Conservation (phyloP, 2,797 vertebrate genomes). For the Syngnathus acus region DNA sequence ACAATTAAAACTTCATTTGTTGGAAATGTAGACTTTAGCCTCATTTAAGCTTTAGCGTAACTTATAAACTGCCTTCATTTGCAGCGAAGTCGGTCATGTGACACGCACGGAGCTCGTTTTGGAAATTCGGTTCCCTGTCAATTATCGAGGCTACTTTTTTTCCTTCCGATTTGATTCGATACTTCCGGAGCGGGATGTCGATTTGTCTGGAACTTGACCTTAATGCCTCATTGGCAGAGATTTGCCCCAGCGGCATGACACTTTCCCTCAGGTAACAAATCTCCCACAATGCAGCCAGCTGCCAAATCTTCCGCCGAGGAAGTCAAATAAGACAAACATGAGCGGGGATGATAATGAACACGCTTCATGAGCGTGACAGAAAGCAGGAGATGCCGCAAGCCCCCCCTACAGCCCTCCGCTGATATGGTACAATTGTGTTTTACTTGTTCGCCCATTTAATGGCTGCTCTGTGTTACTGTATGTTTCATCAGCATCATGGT, state of each 20-base stretch:
- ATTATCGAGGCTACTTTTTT: conserved; percentile 34
- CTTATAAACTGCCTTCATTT: not conserved
- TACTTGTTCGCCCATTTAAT: conserved; percentile 56
- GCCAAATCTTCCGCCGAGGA: conserved; percentile 39
- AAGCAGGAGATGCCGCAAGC: conserved; percentile 49
- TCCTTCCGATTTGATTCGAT: conserved; percentile 33
- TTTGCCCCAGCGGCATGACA: conserved; percentile 58
- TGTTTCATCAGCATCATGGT: conserved; percentile 71
- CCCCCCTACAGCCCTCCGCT: conserved; percentile 18
- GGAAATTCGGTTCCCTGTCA: conserved; percentile 34
- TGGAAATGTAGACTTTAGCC: conserved; percentile 68
- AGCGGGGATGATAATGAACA: conserved; percentile 63
- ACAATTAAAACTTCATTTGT: conserved; percentile 74
- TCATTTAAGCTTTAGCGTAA: conserved; percentile 62
- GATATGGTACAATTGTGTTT: conserved; percentile 42
- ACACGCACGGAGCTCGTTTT: not conserved
- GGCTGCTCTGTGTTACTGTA: conserved; percentile 64
- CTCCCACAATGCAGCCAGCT: conserved; percentile 34
- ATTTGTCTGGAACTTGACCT: conserved; percentile 39
- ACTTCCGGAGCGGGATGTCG: conserved; percentile 33
- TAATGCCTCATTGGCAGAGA: conserved; percentile 48
- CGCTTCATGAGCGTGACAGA: conserved; percentile 28
- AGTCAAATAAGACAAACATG: conserved; percentile 47
- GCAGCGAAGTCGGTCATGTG: not conserved
- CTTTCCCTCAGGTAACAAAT: conserved; percentile 53